Percentiles rank a stretch among this genome's conserved stretches.
phyloP scores from a whole-genome alignment of 2,888 invertebrate genomes.

The Dione juno region DNA sequence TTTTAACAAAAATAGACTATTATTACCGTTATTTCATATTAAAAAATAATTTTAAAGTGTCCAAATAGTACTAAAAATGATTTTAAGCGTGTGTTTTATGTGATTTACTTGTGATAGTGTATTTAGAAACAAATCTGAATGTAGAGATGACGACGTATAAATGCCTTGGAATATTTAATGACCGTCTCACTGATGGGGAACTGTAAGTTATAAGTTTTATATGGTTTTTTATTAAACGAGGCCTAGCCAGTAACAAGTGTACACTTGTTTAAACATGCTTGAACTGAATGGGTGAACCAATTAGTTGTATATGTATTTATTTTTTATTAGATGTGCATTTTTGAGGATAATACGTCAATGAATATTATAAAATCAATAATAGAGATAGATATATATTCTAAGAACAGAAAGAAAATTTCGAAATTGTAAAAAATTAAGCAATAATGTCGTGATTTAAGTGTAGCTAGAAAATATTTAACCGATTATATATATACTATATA shows the following conservation, averaged over 20 bases:
- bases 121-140: slow-evolving; percentile 62
- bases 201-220: slow-evolving; percentile 62
- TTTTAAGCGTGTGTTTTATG: neutral
- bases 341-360: too few species aligned
- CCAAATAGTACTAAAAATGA: neutral
- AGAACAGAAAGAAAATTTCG: too few species aligned
- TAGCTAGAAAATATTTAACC: too few species aligned
- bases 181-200: slow-evolving; percentile 75
- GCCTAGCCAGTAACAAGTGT: slow-evolving; percentile 1
- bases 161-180: slow-evolving; percentile 66
- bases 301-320: neutral
- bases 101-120: slow-evolving; percentile 37
- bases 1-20: neutral
- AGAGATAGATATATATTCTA: too few species aligned
- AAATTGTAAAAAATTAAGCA: too few species aligned
- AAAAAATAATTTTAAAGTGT: neutral
- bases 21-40: neutral
- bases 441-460: too few species aligned
- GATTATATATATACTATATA: too few species aligned
- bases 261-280: slow-evolving; percentile 36
- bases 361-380: too few species aligned
- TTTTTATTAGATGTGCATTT: too few species aligned
- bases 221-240: slow-evolving; percentile 13
- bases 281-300: neutral
- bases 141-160: slow-evolving; percentile 67